Evolutionary conservation across 2,797 vertebrate species (phyloP).

Genomic region (Danio tinwini): DNA sequence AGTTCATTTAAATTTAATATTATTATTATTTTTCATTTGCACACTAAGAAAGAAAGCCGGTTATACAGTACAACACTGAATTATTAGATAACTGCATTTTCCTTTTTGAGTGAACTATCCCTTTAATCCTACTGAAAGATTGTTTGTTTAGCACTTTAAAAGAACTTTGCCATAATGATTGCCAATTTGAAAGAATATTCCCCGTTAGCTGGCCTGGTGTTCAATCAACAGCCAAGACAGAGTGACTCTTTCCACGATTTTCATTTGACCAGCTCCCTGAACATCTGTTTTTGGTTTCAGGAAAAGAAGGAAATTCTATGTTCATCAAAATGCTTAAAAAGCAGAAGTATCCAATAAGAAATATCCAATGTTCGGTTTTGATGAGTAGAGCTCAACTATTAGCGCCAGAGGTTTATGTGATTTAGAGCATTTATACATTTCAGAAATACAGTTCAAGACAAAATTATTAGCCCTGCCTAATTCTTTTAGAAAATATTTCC

Average conservation of each 20-base stretch:
- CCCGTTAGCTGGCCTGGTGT: background rate
- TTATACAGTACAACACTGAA: too few species aligned
- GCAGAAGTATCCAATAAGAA: background rate
- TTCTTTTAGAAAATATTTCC: too few species aligned
- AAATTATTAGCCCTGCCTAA: too few species aligned
- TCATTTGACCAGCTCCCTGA: slow-evolving; percentile 14
- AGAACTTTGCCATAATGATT: background rate
- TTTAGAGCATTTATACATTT: background rate
- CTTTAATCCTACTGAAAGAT: background rate
- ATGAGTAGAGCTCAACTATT: background rate
- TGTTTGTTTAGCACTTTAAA: background rate
- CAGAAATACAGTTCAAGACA: background rate
- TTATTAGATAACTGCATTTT: too few species aligned
- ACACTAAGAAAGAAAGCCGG: too few species aligned
- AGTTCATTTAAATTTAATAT: too few species aligned
- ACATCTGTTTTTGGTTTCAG: slow-evolving; percentile 46
- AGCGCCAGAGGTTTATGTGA: background rate
- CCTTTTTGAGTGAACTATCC: background rate
- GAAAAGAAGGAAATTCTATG: slow-evolving; percentile 47
- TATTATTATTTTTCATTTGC: too few species aligned
- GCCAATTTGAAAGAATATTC: slow-evolving; percentile 5
- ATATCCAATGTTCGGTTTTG: background rate
- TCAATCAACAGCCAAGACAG: background rate
- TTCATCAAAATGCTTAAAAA: slow-evolving; percentile 41
- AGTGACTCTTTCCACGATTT: background rate